Conservation (phyloP, 2,888 invertebrate species). For the Leucania comma region DNA sequence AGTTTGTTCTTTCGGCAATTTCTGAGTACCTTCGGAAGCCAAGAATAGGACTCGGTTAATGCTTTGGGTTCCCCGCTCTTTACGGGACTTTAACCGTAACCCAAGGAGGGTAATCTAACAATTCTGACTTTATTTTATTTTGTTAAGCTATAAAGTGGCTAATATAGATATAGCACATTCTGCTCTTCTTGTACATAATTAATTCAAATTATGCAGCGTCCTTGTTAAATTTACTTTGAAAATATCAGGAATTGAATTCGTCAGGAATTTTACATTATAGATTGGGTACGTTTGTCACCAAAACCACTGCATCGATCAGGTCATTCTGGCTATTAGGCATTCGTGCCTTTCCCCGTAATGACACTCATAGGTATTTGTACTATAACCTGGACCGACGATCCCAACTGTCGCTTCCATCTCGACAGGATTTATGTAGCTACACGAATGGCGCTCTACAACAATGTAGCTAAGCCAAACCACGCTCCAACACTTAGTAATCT, state of each 20-base stretch:
- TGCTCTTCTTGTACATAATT: not conserved
- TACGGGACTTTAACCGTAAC: too few species aligned
- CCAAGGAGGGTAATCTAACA: too few species aligned
- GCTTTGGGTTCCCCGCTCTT: too few species aligned
- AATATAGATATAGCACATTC: not conserved
- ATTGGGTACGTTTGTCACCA: not conserved
- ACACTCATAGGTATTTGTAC: constrained; percentile 33
- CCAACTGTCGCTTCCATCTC: constrained; percentile 23
- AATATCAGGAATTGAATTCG: not conserved
- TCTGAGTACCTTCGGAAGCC: not conserved
- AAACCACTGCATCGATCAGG: not conserved
- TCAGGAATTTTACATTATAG: not conserved
- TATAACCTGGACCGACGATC: constrained; percentile 17
- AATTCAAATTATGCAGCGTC: not conserved
- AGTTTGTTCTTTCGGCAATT: not conserved
- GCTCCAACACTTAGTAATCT: constrained; percentile 26
- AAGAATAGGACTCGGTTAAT: not conserved
- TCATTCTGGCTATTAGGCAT: not conserved
- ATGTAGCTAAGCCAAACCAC: constrained; percentile 16
- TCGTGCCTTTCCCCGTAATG: constrained; percentile 7
- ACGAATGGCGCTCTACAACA: constrained; percentile 19
- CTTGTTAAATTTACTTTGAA: not conserved
- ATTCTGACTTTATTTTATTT: too few species aligned
- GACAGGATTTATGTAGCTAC: constrained; percentile 28
- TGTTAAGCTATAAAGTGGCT: too few species aligned